A percentile compares a stretch with the other conserved stretches of the same genome.
Evolutionary conservation across 2,888 invertebrate genomes (phyloP).

Genomic region (Apomyelois bistriatella): DNA sequence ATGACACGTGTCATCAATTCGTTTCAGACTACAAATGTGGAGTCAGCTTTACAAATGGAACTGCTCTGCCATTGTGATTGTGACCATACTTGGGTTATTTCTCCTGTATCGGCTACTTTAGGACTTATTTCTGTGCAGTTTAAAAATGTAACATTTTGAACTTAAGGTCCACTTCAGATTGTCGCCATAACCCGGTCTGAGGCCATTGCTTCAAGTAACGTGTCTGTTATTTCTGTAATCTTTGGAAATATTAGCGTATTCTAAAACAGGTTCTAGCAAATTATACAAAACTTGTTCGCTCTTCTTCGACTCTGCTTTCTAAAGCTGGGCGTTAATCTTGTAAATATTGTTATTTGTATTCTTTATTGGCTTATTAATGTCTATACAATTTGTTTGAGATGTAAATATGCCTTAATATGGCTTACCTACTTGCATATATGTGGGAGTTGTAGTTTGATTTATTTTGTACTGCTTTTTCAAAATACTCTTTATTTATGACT

Average conservation of each 20-base stretch:
- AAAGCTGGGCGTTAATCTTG: constrained; percentile 4
- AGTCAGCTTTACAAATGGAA: constrained; percentile 10
- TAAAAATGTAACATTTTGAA: background rate
- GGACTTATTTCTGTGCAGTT: constrained; percentile 16
- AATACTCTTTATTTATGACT: background rate
- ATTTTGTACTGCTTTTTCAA: background rate
- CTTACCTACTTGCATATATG: background rate
- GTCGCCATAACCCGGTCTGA: no score
- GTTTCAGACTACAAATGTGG: constrained; percentile 13
- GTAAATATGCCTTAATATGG: background rate
- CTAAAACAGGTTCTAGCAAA: constrained; percentile 59
- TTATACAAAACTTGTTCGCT: constrained; percentile 58
- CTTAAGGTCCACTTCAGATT: background rate
- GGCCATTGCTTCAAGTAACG: constrained; percentile 23
- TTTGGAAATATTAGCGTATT: constrained; percentile 3
- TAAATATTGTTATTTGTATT: constrained; percentile 9
- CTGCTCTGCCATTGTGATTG: constrained; percentile 9
- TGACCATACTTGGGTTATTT: constrained; percentile 12
- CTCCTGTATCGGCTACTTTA: constrained; percentile 4
- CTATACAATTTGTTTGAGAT: constrained; percentile 1
- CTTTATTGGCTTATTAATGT: constrained; percentile 1
- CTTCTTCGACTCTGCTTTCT: constrained; percentile 33
- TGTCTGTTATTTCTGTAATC: constrained; percentile 9
- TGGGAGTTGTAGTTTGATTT: background rate
- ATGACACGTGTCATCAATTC: constrained; percentile 6